Evolutionary conservation across 1,140 invertebrate species (phyloP), one percentile per base, ranked within the genome.

Genomic region (Caerostris extrusa): DNA sequence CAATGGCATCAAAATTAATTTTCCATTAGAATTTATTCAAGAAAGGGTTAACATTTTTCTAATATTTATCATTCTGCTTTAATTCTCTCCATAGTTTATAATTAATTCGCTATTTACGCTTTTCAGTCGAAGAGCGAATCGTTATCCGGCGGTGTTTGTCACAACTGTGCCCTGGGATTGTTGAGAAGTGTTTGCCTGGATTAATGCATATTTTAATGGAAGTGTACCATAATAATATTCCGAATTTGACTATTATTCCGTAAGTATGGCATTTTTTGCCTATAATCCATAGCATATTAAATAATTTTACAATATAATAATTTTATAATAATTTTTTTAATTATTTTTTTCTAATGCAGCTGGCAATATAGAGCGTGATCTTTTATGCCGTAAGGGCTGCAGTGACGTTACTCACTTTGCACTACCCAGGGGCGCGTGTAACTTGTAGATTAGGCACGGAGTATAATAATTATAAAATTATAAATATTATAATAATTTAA

Each of bases 131-230:
- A 77, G 71, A 77, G 3, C 71, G 34, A 5, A 77, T 50, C 5
- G 34, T 85, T 2, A 85, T 85, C 50, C n/a, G 7, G 8, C 83
- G 12, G 17, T 85, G 83, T 57, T 34, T 85, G 19, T 34, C 55
- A 12, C 83, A 85, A 8, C 19, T 85, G 3, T 6, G 19, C 10
- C 83, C 83, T 17, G 12, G 17, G 7, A 85, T n/a, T 85, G n/a
- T 85, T 56, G 55, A 85, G 12, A n/a, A 17, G 6, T 85, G 83
- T 7, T 60, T 85, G 2, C 83, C 83, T n/a, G 83, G 83, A 34
- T 5, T 85, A 7, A 85, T 85, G 83, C 58, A 85, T 50, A 17
- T 85, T 50, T 56, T 85, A n/a, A 85, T 17, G n/a, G 83, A 57
- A 85, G 83, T 85, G 55, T 85, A 58, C 14, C 17, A 85, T 50